Conservation (phyloP, 2,797 vertebrate species). For the Acrossocheilus wenchowensis region DNA sequence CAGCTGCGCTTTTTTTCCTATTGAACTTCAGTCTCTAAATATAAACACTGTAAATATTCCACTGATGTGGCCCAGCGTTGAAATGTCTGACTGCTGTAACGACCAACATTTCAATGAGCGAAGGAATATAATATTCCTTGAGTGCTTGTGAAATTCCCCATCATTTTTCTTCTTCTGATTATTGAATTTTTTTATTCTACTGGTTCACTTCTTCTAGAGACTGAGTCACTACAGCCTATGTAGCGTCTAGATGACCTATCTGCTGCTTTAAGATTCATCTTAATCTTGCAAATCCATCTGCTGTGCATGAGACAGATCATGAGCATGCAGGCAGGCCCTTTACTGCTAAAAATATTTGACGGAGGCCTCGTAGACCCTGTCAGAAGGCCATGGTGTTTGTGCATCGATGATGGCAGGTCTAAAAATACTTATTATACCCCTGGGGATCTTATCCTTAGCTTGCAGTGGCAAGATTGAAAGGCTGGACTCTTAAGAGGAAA, state of each 20-base stretch:
- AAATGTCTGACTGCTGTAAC: slow-evolving; percentile 50
- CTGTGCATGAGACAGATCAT: slow-evolving; percentile 30
- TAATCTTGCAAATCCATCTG: slow-evolving; percentile 53
- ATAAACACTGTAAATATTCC: slow-evolving; percentile 60
- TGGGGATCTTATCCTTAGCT: slow-evolving; percentile 45
- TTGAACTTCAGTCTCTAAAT: slow-evolving; percentile 57
- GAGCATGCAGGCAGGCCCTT: slow-evolving; percentile 47
- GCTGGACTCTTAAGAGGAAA: slow-evolving; percentile 5
- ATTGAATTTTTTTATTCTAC: slow-evolving; percentile 12
- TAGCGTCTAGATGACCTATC: neutral
- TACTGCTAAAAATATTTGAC: slow-evolving; percentile 62
- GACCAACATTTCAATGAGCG: slow-evolving; percentile 32
- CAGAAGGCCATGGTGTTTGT: slow-evolving; percentile 55
- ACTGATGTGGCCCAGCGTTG: slow-evolving; percentile 41
- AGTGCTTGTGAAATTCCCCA: slow-evolving; percentile 21
- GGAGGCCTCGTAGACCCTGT: slow-evolving; percentile 47
- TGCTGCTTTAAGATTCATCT: slow-evolving; percentile 37
- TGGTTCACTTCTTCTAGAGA: neutral
- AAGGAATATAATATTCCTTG: slow-evolving; percentile 38
- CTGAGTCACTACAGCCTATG: neutral
- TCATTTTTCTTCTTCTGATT: neutral
- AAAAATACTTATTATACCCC: slow-evolving; percentile 61
- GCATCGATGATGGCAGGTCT: slow-evolving; percentile 51
- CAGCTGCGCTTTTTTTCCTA: slow-evolving; percentile 23
- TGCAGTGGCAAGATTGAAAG: slow-evolving; percentile 21